Evolutionary conservation across 1,140 invertebrate species (phyloP).

Genomic region (Orius insidiosus): DNA sequence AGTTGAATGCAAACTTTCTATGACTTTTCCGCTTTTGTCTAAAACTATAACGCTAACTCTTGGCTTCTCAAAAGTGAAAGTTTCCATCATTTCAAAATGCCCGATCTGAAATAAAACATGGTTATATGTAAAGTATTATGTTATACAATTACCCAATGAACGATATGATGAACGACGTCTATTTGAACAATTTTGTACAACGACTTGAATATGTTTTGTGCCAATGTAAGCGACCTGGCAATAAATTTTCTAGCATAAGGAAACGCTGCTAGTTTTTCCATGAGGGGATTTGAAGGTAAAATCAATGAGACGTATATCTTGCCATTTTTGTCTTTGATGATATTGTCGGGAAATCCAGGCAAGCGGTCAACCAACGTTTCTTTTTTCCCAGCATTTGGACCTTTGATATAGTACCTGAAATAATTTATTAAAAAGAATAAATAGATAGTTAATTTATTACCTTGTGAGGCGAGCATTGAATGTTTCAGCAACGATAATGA

Average conservation of each 20-base stretch:
- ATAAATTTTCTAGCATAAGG: too few species aligned
- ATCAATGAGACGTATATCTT: slow-evolving; percentile 48
- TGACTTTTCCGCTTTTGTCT: slow-evolving; percentile 45
- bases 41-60: slow-evolving; percentile 36
- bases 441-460: slow-evolving; percentile 23
- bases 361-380: slow-evolving; percentile 62
- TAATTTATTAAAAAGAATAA: slow-evolving; percentile 20
- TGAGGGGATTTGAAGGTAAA: slow-evolving; percentile 13
- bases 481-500: slow-evolving; percentile 53
- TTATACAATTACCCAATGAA: background rate
- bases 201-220: too few species aligned
- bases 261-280: too few species aligned
- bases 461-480: slow-evolving; percentile 27
- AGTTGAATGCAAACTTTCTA: slow-evolving; percentile 36
- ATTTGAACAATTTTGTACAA: too few species aligned
- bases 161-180: too few species aligned
- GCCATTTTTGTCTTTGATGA: slow-evolving; percentile 33
- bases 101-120: slow-evolving; percentile 37
- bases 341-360: slow-evolving; percentile 67
- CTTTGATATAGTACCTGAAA: slow-evolving; percentile 52
- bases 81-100: slow-evolving; percentile 24
- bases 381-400: slow-evolving; percentile 47
- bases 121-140: slow-evolving; percentile 24
- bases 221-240: too few species aligned
- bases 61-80: slow-evolving; percentile 24